Evolutionary conservation across 64 coral and sea anemone species (phyloP).

Genomic region (Pachyseris speciosa): DNA sequence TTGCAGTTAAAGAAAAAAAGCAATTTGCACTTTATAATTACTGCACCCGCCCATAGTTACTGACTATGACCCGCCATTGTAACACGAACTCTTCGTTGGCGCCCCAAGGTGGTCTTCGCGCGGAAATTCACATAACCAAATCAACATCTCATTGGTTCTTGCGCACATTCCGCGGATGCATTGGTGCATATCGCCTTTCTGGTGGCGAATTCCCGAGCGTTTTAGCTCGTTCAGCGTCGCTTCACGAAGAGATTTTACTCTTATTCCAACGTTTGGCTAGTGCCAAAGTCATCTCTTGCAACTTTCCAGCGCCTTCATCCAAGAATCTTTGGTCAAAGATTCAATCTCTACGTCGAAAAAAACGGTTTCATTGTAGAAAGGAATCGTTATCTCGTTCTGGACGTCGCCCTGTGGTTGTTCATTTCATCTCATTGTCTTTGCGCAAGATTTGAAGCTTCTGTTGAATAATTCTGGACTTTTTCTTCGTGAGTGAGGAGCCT

Average conservation of each 20-base stretch:
- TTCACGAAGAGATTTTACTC: constrained; percentile 8
- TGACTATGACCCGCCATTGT: not conserved
- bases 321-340: not conserved
- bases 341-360: not conserved
- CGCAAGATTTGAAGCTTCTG: not conserved
- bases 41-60: too few species aligned
- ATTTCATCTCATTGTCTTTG: not conserved
- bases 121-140: constrained; percentile 8
- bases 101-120: constrained; percentile 1
- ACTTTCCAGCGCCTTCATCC: not conserved
- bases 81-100: not conserved
- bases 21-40: too few species aligned
- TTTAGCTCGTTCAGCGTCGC: not conserved
- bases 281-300: not conserved
- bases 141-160: constrained; percentile 44
- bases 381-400: not conserved
- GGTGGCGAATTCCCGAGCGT: not conserved
- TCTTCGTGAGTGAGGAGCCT: not conserved
- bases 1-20: too few species aligned
- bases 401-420: not conserved
- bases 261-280: not conserved
- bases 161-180: constrained; percentile 42
- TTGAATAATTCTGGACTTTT: not conserved
- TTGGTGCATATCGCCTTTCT: constrained; percentile 61
- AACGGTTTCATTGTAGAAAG: not conserved